Evolutionary conservation across 2,888 invertebrate species (phyloP).

Genomic region (Agriopis marginaria): DNA sequence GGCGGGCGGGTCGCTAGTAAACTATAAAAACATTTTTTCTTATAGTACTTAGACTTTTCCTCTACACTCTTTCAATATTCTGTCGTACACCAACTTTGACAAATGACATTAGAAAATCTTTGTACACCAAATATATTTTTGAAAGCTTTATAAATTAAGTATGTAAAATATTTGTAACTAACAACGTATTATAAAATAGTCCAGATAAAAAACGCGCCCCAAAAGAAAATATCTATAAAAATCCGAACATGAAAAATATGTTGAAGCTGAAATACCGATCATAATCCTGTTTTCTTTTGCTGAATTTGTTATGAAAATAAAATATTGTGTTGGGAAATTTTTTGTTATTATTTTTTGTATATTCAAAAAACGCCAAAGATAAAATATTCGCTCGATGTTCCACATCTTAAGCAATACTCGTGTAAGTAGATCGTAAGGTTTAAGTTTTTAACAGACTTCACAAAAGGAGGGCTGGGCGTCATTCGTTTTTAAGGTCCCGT

Average conservation of each 20-base stretch:
- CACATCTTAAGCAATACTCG: neutral
- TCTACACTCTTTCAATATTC: no score
- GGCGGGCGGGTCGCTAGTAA: no score
- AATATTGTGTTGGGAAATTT: slow-evolving; percentile 14
- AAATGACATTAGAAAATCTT: no score
- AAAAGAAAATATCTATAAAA: neutral
- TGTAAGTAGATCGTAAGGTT: no score
- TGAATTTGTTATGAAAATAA: slow-evolving; percentile 24
- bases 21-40: no score
- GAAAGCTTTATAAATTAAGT: neutral
- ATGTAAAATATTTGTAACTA: neutral
- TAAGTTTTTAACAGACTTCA: no score
- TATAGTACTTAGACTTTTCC: no score
- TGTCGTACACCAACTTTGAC: neutral
- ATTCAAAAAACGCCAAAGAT: slow-evolving; percentile 8
- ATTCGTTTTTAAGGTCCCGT: no score
- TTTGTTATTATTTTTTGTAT: slow-evolving; percentile 9
- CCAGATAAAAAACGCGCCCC: neutral
- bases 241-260: slow-evolving; percentile 13
- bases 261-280: slow-evolving; percentile 26
- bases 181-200: neutral
- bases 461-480: no score
- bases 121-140: neutral
- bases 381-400: slow-evolving; percentile 2
- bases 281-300: slow-evolving; percentile 19